Conservation (phyloP, 1,140 invertebrate species). For the Leptinotarsa lineolata region DNA sequence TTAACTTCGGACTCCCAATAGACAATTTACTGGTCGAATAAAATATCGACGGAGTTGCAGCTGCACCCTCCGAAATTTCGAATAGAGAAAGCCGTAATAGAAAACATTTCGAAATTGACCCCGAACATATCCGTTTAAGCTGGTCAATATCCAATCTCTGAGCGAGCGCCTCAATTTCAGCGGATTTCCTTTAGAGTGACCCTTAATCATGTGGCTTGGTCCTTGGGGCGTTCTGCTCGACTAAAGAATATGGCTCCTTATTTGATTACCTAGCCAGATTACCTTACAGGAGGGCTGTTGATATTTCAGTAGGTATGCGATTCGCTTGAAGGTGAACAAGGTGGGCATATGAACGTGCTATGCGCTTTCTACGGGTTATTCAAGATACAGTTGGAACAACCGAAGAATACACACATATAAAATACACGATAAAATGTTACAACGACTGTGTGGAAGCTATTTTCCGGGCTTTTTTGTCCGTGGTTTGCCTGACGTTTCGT, state of each 20-base stretch:
- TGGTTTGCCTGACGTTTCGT: no score
- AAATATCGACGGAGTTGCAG: conserved; percentile 7
- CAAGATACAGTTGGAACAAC: no score
- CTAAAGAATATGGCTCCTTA: conserved; percentile 27
- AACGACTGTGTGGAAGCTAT: no score
- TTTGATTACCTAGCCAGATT: conserved; percentile 21
- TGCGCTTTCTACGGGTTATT: no score
- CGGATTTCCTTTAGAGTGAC: conserved; percentile 44
- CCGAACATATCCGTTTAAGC: conserved; percentile 39
- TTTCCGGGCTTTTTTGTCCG: no score
- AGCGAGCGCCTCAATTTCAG: conserved; percentile 46
- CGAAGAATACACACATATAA: no score
- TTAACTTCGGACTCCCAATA: no score
- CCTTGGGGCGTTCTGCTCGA: conserved; percentile 20
- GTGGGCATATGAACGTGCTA: no score
- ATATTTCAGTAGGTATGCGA: neutral
- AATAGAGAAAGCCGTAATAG: conserved; percentile 19
- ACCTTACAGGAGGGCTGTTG: conserved; percentile 3
- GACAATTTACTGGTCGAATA: neutral
- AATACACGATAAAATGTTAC: no score
- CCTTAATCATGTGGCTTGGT: conserved; percentile 37
- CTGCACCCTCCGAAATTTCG: neutral
- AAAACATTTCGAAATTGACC: conserved; percentile 28
- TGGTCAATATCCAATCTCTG: conserved; percentile 49
- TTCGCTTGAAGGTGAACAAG: no score